Percentiles rank a stretch among this genome's conserved stretches.
Evolutionary conservation across 1,140 invertebrate genomes (phyloP).

Genomic region (Choristoneura fumiferana): DNA sequence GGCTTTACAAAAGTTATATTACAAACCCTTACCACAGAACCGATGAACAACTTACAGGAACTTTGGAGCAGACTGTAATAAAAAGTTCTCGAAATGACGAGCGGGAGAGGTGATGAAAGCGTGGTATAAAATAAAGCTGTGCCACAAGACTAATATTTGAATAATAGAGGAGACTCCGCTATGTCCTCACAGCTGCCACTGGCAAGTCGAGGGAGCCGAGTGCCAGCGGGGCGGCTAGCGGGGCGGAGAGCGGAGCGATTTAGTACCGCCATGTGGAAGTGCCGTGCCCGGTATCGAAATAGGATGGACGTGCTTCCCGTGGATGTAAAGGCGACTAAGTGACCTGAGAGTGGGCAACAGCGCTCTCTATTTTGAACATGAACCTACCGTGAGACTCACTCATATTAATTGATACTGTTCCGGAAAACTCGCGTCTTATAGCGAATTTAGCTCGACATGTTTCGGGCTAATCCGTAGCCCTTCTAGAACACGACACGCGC

Average conservation of each 20-base stretch:
- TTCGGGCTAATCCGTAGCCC: too few species aligned
- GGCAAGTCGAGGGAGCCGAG: conserved; percentile 4
- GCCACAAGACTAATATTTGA: conserved; percentile 43
- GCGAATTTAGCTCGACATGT: too few species aligned
- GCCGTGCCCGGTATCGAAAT: too few species aligned
- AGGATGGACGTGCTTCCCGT: too few species aligned
- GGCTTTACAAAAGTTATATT: conserved; percentile 3
- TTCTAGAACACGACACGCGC: too few species aligned
- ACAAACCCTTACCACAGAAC: background rate
- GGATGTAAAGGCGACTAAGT: too few species aligned
- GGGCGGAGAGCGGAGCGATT: background rate
- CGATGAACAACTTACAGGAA: conserved; percentile 1
- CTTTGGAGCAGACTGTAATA: background rate
- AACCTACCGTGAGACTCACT: too few species aligned
- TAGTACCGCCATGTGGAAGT: background rate
- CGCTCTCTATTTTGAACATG: too few species aligned
- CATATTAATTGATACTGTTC: too few species aligned
- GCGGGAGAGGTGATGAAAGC: conserved; percentile 20
- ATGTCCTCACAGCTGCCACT: conserved; percentile 23
- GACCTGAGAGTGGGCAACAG: too few species aligned
- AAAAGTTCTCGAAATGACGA: conserved; percentile 1
- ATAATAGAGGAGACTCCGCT: conserved; percentile 36
- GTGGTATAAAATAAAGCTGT: conserved; percentile 32
- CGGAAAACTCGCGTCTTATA: too few species aligned
- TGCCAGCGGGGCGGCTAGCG: background rate